Base-by-base conservation (phyloP, 2,888 invertebrate genomes). In the Chromoteleia sp. region DNA sequence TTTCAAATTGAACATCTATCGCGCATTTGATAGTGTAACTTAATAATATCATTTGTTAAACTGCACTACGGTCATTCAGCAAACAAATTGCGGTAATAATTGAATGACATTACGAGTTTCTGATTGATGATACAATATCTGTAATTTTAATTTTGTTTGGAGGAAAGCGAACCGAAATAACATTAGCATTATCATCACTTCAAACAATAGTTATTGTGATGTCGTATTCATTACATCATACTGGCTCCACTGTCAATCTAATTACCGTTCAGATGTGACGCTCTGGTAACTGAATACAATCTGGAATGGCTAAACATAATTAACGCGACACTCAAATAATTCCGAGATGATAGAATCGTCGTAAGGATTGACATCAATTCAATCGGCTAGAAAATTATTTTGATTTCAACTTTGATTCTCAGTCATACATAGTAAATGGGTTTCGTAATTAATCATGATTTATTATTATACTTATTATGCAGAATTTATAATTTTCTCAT, bases 1-100 rank as follows among this genome's bases (percentile, higher is more conserved):
- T 33, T 8, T 6, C 21, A 48, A 10, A 48, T 48, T 15, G 21
- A 21, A 48, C 48, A 48, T 19, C 21, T 19, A 21, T 48, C 19
- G 19, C n/a, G n/a, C 12, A n/a, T n/a, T 48, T 12, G 6, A 48
- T 21, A 48, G 48, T 21, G 21, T 21, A 48, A 6, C 21, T 21
- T 48, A 48, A 12, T 48, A 19, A 48, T 21, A 48, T 21, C 21
- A 48, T 48, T 48, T 48, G 48, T 21, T 48, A 21, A 48, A 48
- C 21, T 48, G 21, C 21, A 48, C 48, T 4, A 4, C 2, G 12
- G 17, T 8, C 48, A 48, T 21, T 48, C 48, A n/a, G 21, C 48
- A 48, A 48, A 48, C 48, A 48, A 19, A 48, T 48, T 33, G 33
- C n/a, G 33, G 33, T 33, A 10, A 33, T 33, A 33, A 33, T 33